These are phyloP conservation scores for Globodera ellingtonae DNA, from an alignment of 1,140 invertebrate genomes.

Conservation along the genomic window DNA sequence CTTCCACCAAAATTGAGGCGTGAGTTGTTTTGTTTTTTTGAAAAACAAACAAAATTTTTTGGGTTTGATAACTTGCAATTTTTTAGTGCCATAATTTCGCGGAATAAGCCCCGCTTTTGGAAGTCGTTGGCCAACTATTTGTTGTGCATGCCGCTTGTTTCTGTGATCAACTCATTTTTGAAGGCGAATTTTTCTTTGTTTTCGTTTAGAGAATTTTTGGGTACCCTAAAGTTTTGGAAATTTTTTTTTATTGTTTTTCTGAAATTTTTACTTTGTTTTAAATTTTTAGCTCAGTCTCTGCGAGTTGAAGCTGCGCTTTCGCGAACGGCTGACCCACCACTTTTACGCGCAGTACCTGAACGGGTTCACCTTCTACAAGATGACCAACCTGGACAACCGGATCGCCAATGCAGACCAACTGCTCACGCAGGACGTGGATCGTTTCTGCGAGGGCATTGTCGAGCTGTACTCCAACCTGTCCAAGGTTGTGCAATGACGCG, in stretches of 20 bases:
- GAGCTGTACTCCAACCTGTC: slow-evolving; percentile 96
- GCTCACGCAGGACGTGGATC: slow-evolving; percentile 92
- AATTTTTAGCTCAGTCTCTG: slow-evolving; percentile 79
- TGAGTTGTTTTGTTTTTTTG: slow-evolving; percentile 59
- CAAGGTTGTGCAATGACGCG: slow-evolving; percentile 71
- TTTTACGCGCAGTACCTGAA: slow-evolving; percentile 84
- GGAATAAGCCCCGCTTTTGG: slow-evolving; percentile 78
- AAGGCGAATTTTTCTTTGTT: slow-evolving; percentile 72
- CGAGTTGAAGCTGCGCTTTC: slow-evolving; percentile 85
- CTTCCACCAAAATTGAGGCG: slow-evolving; percentile 76
- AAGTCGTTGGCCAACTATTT: slow-evolving; percentile 74
- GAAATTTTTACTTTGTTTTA: too few relatives aligned
- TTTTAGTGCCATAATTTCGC: slow-evolving; percentile 85
- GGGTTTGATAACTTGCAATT: slow-evolving; percentile 46
- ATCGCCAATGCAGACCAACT: slow-evolving; percentile 95
- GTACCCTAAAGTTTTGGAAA: too few relatives aligned
- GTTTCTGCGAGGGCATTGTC: slow-evolving; percentile 90
- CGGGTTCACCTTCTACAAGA: slow-evolving; percentile 87
- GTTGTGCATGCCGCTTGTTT: slow-evolving; percentile 68
- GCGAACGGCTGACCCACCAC: slow-evolving; percentile 83
- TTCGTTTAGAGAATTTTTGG: not conserved
- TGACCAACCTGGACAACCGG: slow-evolving; percentile 70
- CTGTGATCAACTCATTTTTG: slow-evolving; percentile 85
- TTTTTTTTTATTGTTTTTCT: slow-evolving; percentile 8
- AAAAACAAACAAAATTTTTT: not conserved